Evolutionary conservation across 2,888 invertebrate genomes (phyloP).

Genomic region (Eristalis arbustorum): DNA sequence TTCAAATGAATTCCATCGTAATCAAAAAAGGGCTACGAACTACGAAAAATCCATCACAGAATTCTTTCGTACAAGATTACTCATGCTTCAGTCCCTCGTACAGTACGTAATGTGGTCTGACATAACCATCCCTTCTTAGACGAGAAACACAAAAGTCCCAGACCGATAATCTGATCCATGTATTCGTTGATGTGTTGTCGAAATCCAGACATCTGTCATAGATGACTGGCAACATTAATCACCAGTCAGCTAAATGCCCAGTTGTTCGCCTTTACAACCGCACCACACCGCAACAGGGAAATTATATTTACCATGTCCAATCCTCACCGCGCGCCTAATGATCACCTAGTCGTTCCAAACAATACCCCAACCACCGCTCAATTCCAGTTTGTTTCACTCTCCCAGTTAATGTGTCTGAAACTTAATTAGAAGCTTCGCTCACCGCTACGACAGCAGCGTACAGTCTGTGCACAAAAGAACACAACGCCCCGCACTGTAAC

Average conservation of each 20-base stretch:
- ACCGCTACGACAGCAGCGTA: background rate
- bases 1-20: no score
- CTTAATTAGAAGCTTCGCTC: background rate
- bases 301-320: background rate
- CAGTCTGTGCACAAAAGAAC: constrained; percentile 38
- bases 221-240: background rate
- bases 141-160: no score
- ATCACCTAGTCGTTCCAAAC: background rate
- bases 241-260: background rate
- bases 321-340: background rate
- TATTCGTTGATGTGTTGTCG: no score
- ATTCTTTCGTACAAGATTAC: no score
- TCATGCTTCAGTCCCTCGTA: no score
- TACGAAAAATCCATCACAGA: no score
- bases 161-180: no score
- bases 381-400: constrained; percentile 4
- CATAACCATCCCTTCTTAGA: no score
- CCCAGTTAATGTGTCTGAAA: background rate
- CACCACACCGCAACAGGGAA: background rate
- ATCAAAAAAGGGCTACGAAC: no score
- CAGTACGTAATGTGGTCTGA: no score
- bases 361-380: background rate
- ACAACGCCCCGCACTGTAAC: background rate
- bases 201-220: background rate
- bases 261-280: background rate